A percentile compares a stretch with the other conserved stretches of the same genome.
phyloP scores from a whole-genome alignment of 92 coral and sea anemone genomes.

The Zoanthus sociatus region DNA sequence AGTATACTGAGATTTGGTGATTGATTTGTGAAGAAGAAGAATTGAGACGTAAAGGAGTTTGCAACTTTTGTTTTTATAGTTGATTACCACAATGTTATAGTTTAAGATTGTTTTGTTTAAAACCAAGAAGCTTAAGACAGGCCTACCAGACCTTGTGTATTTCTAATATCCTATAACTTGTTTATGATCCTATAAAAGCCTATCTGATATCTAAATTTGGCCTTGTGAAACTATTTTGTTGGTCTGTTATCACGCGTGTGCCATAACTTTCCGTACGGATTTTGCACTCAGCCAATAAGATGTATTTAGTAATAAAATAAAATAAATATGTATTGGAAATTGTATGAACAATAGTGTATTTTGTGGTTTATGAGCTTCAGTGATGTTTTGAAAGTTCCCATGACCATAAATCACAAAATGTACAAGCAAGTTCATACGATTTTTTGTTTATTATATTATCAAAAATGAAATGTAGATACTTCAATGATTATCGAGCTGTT shows the following conservation, averaged over 20 bases:
- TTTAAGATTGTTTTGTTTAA: conserved; percentile 18
- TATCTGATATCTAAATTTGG: conserved; percentile 1
- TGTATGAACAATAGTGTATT: conserved; percentile 12
- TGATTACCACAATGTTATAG: conserved; percentile 11
- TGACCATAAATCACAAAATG: conserved; percentile 9
- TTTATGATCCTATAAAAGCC: neutral
- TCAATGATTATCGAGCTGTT: conserved; percentile 7
- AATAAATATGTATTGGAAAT: neutral
- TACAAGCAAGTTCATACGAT: conserved; percentile 1
- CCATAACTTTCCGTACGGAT: conserved; percentile 5
- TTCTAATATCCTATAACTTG: neutral
- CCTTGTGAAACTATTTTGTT: conserved; percentile 6
- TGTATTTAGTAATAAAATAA: conserved; percentile 6
- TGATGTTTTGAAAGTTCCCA: conserved; percentile 13
- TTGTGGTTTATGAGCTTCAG: conserved; percentile 8
- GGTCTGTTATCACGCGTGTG: neutral
- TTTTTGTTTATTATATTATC: conserved; percentile 7
- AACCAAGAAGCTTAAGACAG: neutral
- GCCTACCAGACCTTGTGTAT: conserved; percentile 5
- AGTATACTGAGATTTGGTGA: conserved; percentile 4
- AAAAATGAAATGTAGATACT: conserved; percentile 1
- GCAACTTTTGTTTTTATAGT: conserved; percentile 14
- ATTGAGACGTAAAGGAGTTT: conserved; percentile 5
- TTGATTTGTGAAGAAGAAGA: conserved; percentile 4
- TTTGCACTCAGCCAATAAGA: conserved; percentile 4